A percentile compares a stretch with the other conserved stretches of the same genome.
Evolutionary conservation across 2,888 invertebrate species (phyloP).

Genomic region (Spisula subtruncata): DNA sequence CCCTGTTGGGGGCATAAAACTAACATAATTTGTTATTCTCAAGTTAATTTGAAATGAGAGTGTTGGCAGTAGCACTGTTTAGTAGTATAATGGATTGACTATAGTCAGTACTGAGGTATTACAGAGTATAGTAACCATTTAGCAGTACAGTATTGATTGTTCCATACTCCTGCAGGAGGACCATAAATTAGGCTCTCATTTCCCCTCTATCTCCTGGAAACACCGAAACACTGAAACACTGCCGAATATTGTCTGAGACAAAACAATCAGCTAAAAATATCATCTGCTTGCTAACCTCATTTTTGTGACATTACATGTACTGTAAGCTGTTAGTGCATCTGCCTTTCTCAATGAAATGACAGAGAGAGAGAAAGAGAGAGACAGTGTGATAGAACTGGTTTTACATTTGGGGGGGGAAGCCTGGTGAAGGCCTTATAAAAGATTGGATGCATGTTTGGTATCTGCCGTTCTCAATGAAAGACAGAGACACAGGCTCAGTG

Average conservation of each 20-base stretch:
- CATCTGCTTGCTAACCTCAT: not conserved
- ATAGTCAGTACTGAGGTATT: not conserved
- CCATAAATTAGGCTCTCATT: conserved; percentile 14
- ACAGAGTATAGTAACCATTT: not conserved
- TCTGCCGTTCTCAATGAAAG: too few species aligned
- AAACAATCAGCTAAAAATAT: conserved; percentile 28
- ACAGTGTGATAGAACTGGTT: not conserved
- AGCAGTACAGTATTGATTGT: conserved; percentile 12
- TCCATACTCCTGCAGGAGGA: not conserved
- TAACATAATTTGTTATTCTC: too few species aligned
- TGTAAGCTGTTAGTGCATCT: not conserved
- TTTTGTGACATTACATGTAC: conserved; percentile 10
- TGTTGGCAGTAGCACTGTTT: not conserved
- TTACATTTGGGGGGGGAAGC: too few species aligned
- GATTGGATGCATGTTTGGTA: too few species aligned
- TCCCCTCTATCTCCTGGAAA: not conserved
- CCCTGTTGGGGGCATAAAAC: too few species aligned
- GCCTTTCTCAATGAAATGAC: not conserved
- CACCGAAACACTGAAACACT: too few species aligned
- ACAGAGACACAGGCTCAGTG: too few species aligned
- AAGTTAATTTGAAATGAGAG: too few species aligned
- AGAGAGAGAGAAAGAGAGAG: not conserved
- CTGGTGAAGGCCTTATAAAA: too few species aligned
- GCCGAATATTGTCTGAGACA: conserved; percentile 12
- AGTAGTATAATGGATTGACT: not conserved